Evolutionary conservation across 2,888 invertebrate genomes (phyloP).

Genomic region (Papilio protenor): DNA sequence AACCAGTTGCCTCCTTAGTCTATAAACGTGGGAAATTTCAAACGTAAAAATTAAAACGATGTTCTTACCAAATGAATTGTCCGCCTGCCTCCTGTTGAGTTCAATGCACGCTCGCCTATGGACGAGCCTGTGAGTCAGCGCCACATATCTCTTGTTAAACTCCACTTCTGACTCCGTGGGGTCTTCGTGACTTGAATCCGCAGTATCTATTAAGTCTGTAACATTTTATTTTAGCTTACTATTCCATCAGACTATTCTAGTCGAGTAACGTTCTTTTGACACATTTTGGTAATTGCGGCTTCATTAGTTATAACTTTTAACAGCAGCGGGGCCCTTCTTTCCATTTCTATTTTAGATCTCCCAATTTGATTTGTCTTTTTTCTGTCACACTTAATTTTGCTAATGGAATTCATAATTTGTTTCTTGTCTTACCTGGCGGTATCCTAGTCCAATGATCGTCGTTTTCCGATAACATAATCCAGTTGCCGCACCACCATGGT

Average conservation of each 20-base stretch:
- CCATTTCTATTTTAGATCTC: not conserved
- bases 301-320: too few species aligned
- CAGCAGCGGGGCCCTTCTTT: constrained; percentile 19
- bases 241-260: too few species aligned
- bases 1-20: not conserved
- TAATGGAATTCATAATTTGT: not conserved
- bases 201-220: constrained; percentile 63
- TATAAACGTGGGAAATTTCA: not conserved
- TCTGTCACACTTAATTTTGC: too few species aligned
- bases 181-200: constrained; percentile 67
- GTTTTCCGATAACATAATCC: constrained; percentile 85
- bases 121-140: constrained; percentile 94
- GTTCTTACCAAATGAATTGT: constrained; percentile 92
- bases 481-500: constrained; percentile 90
- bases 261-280: too few species aligned
- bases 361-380: not conserved
- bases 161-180: constrained; percentile 92
- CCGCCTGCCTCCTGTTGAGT: constrained; percentile 93
- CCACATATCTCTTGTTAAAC: constrained; percentile 93
- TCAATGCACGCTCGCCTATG: constrained; percentile 95
- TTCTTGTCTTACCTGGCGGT: constrained; percentile 66
- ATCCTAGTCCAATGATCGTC: constrained; percentile 67
- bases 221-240: constrained; percentile 31
- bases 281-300: too few species aligned
- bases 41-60: not conserved